Evolutionary conservation across 2,797 vertebrate species (phyloP), one percentile per base, ranked within the genome.

Genomic region (Corythornis leucogaster): DNA sequence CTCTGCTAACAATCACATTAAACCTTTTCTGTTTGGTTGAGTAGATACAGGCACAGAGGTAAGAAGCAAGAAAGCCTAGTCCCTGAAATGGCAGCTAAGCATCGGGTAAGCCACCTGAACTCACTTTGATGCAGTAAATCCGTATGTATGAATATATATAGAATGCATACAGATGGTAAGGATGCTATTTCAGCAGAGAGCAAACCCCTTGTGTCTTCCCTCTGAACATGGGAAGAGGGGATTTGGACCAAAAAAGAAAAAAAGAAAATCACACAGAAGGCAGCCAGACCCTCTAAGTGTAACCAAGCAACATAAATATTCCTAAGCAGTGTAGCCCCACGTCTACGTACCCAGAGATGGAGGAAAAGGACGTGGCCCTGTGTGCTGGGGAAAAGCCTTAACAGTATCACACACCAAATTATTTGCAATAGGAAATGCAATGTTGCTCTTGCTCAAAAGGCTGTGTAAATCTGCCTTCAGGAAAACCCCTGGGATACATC

Each of bases 41-140:
- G 95, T 54, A 88, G 89, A 90, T 15, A 90, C 90, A 97, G 95
- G 95, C 78, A 93, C 75, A 95, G 73, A 95, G 74, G 66, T 82
- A 94, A 96, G 90, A 93, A 94, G 81, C 78, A 94, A 94, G 92
- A 87, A 94, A 95, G 86, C 63, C 87, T 70, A 71, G 62, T 58
- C 78, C 77, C 82, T 84, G 93, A 93, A 93, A 95, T 70, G 83
- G 91, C 91, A 96, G 94, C 40, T 59, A 68, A 48, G 69, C 66
- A 69, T 33, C 59, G 80, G 48, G 42, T 57, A 66, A 83, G 66
- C 24, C 51, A 78, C 62, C 50, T 42, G 67, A 86, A 68, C 35
- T 66, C 48, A 19, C 30, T 31, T 13, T 12, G 28, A 35, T 45
- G 66, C 18, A 63, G 50, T n/a, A 55, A 50, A 78, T 54, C 25